Evolutionary conservation across 1,140 invertebrate species (phyloP).

Genomic region (Drosophila nigrodunni): DNA sequence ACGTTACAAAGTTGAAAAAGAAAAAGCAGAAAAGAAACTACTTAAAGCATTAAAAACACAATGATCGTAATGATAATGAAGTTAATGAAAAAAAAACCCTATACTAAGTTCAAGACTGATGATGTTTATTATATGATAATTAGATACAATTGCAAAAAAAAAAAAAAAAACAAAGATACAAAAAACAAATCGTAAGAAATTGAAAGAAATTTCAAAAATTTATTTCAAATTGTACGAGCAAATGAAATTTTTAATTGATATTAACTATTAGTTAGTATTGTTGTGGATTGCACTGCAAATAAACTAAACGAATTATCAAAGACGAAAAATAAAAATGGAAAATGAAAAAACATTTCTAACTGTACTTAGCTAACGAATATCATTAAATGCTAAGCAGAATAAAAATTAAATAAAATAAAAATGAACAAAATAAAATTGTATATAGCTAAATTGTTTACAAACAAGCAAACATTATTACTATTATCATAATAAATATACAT

Average conservation of each 20-base stretch:
- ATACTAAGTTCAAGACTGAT: slow-evolving; percentile 84
- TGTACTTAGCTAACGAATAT: slow-evolving; percentile 51
- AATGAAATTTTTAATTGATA: slow-evolving; percentile 43
- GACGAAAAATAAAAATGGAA: not conserved
- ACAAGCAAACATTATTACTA: slow-evolving; percentile 3
- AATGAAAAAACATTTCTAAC: slow-evolving; percentile 7
- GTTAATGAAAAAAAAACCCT: slow-evolving; percentile 37
- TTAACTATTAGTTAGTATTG: slow-evolving; percentile 59
- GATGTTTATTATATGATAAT: slow-evolving; percentile 79
- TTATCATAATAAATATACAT: slow-evolving; percentile 2
- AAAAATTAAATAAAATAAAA: slow-evolving; percentile 11
- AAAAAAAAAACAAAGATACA: too few relatives aligned
- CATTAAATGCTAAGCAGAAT: slow-evolving; percentile 72
- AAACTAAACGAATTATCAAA: not conserved
- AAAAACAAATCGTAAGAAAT: slow-evolving; percentile 16
- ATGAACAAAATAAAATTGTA: slow-evolving; percentile 24
- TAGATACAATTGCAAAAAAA: slow-evolving; percentile 50
- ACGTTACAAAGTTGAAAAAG: slow-evolving; percentile 45
- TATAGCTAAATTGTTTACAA: slow-evolving; percentile 46
- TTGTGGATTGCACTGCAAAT: slow-evolving; percentile 41
- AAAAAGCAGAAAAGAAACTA: slow-evolving; percentile 16
- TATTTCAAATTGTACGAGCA: slow-evolving; percentile 55
- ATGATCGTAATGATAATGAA: slow-evolving; percentile 3
- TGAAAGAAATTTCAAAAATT: slow-evolving; percentile 65
- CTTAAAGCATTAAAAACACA: slow-evolving; percentile 11